Base-by-base conservation (phyloP, 1,140 invertebrate genomes). In the Rhyzopertha dominica region DNA sequence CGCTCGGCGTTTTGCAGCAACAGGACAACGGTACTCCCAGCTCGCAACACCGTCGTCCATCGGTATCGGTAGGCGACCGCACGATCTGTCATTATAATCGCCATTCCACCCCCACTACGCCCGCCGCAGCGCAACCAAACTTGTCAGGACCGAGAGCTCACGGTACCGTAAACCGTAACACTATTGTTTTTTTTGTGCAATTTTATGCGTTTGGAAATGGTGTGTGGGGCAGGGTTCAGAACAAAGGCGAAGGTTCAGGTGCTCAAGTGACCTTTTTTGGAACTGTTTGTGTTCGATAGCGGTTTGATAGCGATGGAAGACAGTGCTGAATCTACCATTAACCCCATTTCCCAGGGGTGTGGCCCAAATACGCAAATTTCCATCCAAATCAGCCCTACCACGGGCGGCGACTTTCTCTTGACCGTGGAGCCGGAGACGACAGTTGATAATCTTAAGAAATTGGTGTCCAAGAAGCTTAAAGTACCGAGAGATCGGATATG, bases 401-500 rank as follows among this genome's bases (percentile, higher is more conserved):
- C 89, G 45, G 90, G 91, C 58, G 89, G 90, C 59, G 86, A 85
- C 62, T 91, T 94, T 68, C 81, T 86, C 56, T 75, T 95, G 50
- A 80, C 77, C 45, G 79, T 93, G 42, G 80, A 86, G 51, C 77
- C 78, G 49, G 78, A 80, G 58, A 86, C 87, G 52, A 87, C 80
- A 47, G 82, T 95, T 35, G 88, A 91, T 58, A 86, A 84, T 65
- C 77, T 95, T 10, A 93, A 94, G 70, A 90, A 90, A 71, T 76
- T 87, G 32, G 86, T 95, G 56, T 90, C 90, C n/a, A 90, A 91
- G 70, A 84, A 82, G 66, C 74, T 94, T 45, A 91, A 90, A 77
- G 86, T 95, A 62, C 81, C 86, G 51, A 91, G 91, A 71, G 89
- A 93, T 73, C 81, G 88, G 62, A 92, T 95, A 70, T 90, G 87